Conservation (phyloP, 2,797 vertebrate genomes). For the Labroides dimidiatus region DNA sequence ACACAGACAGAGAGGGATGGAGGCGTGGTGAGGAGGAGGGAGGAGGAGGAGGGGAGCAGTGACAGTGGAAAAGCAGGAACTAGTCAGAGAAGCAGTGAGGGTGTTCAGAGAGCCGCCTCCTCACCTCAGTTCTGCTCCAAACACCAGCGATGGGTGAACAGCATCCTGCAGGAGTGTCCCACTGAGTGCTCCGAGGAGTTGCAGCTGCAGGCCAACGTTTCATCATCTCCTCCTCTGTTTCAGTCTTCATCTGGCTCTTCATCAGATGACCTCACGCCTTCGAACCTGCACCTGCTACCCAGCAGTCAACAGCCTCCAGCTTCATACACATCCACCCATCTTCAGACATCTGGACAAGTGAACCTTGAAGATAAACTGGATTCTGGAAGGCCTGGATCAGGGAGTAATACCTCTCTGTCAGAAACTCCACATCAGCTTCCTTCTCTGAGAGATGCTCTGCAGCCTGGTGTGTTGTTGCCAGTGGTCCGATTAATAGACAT, state of each 20-base stretch:
- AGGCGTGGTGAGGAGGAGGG: neutral
- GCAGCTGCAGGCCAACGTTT: slow-evolving; percentile 9
- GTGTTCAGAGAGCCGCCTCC: neutral
- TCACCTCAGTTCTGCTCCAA: slow-evolving; percentile 78
- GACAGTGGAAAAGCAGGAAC: neutral
- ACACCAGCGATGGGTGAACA: slow-evolving; percentile 81
- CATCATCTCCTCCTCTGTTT: slow-evolving; percentile 40
- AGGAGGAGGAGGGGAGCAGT: neutral
- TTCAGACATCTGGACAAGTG: slow-evolving; percentile 1
- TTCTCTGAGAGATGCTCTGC: slow-evolving; percentile 5
- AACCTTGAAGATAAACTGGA: neutral
- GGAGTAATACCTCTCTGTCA: neutral
- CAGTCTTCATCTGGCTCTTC: slow-evolving; percentile 55
- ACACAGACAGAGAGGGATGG: neutral
- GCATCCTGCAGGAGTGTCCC: slow-evolving; percentile 79
- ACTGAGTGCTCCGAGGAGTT: slow-evolving; percentile 57
- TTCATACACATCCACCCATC: slow-evolving; percentile 10
- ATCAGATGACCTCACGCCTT: slow-evolving; percentile 71
- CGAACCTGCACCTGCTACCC: slow-evolving; percentile 39
- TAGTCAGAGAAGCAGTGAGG: neutral
- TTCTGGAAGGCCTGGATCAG: slow-evolving; percentile 1
- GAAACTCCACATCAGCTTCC: neutral
- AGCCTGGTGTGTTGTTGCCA: slow-evolving; percentile 1
- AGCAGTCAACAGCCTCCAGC: slow-evolving; percentile 7
- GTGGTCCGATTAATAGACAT: slow-evolving; percentile 40